Conservation (phyloP, 35 echinoderm and acorn worm genomes). For the Amphiura filiformis region DNA sequence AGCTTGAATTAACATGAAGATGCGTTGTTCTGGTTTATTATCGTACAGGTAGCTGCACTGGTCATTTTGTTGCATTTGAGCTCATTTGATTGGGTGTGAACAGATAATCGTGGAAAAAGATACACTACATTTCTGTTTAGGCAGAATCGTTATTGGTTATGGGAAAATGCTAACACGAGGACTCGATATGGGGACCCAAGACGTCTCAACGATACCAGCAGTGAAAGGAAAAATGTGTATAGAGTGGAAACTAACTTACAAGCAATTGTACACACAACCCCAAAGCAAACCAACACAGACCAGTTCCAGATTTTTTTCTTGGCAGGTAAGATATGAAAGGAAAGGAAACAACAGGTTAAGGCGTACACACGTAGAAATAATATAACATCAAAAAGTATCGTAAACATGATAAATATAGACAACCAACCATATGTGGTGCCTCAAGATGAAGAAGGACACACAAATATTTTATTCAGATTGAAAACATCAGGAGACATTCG, state of each 20-base stretch:
- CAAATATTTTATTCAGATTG: too few relatives aligned
- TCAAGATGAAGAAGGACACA: too few relatives aligned
- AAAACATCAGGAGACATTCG: too few relatives aligned
- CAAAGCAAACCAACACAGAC: conserved; percentile 7
- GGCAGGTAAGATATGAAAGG: conserved; percentile 63
- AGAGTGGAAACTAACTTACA: conserved; percentile 62
- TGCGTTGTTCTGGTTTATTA: too few relatives aligned
- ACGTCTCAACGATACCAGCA: not conserved
- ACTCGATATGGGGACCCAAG: conserved; percentile 62
- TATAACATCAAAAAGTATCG: too few relatives aligned
- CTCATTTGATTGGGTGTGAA: conserved; percentile 87
- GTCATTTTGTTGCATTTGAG: conserved; percentile 36
- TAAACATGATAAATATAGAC: too few relatives aligned
- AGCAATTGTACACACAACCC: conserved; percentile 62
- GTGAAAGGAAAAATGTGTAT: not conserved
- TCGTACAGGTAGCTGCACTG: conserved; percentile 57
- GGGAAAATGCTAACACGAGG: conserved; percentile 43
- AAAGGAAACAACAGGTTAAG: too few relatives aligned
- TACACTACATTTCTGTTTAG: conserved; percentile 74
- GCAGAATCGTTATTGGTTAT: conserved; percentile 54
- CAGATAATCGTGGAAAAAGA: not conserved
- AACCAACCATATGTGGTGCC: too few relatives aligned
- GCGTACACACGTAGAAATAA: too few relatives aligned
- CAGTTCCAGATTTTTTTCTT: conserved; percentile 85
- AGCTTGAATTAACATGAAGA: too few relatives aligned